Conservation (phyloP, 2,113 vertebrate species). For the Atlantisia rogersi region DNA sequence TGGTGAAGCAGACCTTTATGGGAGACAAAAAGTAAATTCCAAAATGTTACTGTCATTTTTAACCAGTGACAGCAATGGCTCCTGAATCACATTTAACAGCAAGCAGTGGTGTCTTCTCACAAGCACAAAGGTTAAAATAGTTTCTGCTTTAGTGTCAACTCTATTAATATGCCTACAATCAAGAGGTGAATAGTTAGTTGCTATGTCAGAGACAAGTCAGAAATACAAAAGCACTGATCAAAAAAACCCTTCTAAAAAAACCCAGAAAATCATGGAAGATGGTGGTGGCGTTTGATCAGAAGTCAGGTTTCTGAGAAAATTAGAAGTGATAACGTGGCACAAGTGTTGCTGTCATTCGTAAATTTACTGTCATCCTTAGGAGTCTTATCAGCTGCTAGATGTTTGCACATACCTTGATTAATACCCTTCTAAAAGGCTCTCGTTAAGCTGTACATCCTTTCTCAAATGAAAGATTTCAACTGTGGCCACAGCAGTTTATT, state of each 20-base stretch:
- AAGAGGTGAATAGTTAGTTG: neutral
- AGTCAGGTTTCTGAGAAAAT: neutral
- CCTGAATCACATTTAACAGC: neutral
- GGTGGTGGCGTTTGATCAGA: neutral
- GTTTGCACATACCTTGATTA: neutral
- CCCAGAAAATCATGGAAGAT: neutral
- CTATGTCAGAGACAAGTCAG: neutral
- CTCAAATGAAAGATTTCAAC: neutral
- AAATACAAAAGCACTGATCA: neutral
- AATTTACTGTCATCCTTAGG: neutral
- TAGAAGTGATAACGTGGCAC: neutral
- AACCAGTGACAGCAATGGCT: neutral
- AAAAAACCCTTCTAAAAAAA: neutral
- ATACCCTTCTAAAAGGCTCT: neutral
- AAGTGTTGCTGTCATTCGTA: neutral
- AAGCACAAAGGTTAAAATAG: neutral
- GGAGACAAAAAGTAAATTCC: neutral
- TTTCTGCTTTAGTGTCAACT: neutral
- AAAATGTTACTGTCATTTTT: neutral
- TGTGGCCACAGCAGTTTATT: neutral
- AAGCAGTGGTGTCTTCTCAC: neutral
- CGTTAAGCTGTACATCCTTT: neutral
- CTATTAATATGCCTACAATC: neutral
- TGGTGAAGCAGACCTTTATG: neutral
- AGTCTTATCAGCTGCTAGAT: neutral